phyloP scores from a whole-genome alignment of 2,797 vertebrate species.

The Dryobates pubescens region DNA sequence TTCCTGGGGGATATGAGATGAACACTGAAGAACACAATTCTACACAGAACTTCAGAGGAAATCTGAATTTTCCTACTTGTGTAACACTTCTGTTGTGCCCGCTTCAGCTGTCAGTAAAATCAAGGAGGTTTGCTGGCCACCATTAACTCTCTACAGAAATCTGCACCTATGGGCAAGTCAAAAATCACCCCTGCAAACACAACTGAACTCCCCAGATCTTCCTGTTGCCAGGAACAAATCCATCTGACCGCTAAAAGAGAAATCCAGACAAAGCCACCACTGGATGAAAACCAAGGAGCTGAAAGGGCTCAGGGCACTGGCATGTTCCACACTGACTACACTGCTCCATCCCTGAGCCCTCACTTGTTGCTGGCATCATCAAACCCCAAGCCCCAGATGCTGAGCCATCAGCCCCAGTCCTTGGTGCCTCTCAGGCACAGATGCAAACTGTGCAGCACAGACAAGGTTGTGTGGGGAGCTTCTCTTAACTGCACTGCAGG shows the following conservation, averaged over 20 bases:
- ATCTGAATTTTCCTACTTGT: neutral
- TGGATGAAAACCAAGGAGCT: neutral
- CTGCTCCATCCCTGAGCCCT: neutral
- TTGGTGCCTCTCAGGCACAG: neutral
- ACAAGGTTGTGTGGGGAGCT: neutral
- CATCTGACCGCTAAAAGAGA: neutral
- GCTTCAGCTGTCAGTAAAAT: neutral
- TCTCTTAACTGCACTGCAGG: neutral
- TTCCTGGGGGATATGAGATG: neutral
- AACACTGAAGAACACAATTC: neutral
- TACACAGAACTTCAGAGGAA: neutral
- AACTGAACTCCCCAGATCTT: neutral
- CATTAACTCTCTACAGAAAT: neutral
- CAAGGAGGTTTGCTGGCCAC: neutral
- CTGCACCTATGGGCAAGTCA: neutral
- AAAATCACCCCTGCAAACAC: neutral
- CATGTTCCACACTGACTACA: neutral
- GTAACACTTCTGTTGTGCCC: neutral
- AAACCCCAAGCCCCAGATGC: neutral
- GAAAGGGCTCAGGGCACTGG: neutral
- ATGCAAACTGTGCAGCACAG: fast-evolving
- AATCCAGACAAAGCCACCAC: neutral
- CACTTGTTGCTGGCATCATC: neutral
- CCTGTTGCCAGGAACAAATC: neutral
- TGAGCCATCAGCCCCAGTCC: neutral